Conservation (phyloP, 2,797 vertebrate genomes). For the Gallinago solitaria region DNA sequence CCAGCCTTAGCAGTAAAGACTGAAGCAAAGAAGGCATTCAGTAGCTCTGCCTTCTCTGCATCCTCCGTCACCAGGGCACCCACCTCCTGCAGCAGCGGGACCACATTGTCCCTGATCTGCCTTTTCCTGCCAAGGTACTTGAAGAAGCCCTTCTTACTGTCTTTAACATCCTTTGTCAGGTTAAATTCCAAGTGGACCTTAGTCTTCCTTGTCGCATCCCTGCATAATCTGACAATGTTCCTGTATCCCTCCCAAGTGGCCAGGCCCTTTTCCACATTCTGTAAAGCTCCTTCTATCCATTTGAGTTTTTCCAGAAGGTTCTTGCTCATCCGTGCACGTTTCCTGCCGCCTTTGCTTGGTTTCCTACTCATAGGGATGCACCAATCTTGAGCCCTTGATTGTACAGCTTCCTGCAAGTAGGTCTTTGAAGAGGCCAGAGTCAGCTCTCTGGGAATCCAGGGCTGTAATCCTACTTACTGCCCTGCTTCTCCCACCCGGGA, state of each 20-base stretch:
- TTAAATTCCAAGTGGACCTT: neutral
- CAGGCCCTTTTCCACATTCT: neutral
- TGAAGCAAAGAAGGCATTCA: neutral
- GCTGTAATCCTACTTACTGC: neutral
- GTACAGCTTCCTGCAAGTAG: neutral
- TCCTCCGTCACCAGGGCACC: neutral
- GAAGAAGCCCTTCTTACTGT: neutral
- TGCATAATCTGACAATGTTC: neutral
- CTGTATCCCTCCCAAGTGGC: neutral
- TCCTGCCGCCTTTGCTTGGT: neutral
- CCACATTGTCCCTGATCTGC: too few relatives aligned
- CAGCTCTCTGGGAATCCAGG: neutral
- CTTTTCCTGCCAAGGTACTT: neutral
- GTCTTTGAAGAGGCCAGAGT: neutral
- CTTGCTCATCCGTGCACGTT: neutral
- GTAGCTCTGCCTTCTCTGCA: neutral
- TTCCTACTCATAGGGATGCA: neutral
- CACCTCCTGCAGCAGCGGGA: neutral
- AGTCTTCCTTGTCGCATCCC: neutral
- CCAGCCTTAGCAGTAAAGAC: neutral
- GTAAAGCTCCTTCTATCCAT: neutral
- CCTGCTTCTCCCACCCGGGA: neutral
- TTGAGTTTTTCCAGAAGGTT: neutral
- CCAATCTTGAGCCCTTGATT: neutral
- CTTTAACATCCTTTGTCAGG: neutral